A percentile compares a stretch with the other conserved stretches of the same genome.
Conservation (phyloP, 2,113 vertebrate genomes). For the Odocoileus virginianus region DNA sequence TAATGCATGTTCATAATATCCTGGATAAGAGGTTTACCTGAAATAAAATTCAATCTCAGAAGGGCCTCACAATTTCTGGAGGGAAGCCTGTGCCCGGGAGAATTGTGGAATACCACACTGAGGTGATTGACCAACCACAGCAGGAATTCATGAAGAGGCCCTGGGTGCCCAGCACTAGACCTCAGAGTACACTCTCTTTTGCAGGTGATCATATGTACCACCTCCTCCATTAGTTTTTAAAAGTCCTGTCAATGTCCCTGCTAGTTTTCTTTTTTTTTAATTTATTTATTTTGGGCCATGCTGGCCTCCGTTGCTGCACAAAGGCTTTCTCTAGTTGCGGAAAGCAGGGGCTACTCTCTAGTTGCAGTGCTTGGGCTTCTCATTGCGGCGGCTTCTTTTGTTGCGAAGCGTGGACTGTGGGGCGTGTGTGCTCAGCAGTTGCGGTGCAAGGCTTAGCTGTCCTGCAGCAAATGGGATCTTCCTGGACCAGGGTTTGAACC, state of each 20-base stretch:
- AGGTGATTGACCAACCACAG: neutral
- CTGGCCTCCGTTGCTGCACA: neutral
- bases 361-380: neutral
- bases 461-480: neutral
- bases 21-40: neutral
- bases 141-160: neutral
- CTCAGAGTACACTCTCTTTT: neutral
- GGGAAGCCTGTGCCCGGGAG: neutral
- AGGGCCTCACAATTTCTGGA: neutral
- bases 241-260: neutral
- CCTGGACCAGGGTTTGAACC: neutral
- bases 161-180: rapidly evolving
- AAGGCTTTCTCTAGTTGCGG: neutral
- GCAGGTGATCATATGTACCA: neutral
- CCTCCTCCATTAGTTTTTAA: neutral
- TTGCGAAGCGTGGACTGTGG: neutral
- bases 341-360: neutral
- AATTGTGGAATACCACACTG: neutral
- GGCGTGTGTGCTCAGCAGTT: neutral
- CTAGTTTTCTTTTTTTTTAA: neutral
- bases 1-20: neutral
- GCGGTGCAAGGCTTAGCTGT: neutral
- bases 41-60: neutral
- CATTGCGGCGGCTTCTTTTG: neutral
- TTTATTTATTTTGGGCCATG: neutral